phyloP scores from a whole-genome alignment of 2,797 vertebrate species.

The Oreochromis grahami region DNA sequence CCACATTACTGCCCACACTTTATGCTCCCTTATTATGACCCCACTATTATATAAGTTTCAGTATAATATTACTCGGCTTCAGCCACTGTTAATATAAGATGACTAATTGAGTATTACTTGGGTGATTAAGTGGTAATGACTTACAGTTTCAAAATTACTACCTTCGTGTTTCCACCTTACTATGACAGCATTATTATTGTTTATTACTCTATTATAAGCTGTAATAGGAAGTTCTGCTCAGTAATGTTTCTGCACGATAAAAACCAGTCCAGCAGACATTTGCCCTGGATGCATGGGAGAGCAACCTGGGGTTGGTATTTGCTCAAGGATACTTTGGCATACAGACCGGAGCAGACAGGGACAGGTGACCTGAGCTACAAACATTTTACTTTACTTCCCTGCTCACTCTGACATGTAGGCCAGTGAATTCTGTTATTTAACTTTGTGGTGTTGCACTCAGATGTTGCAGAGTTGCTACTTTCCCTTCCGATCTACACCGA shows the following conservation, averaged over 20 bases:
- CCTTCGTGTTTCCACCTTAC: not conserved
- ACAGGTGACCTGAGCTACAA: not conserved
- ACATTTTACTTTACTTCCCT: not conserved
- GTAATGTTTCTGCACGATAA: not conserved
- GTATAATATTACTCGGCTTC: not conserved
- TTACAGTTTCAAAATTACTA: not conserved
- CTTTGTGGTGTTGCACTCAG: not conserved
- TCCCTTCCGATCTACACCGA: not conserved
- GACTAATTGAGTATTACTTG: not conserved
- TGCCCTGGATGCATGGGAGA: not conserved
- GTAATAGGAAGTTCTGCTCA: not conserved
- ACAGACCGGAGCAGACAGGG: not conserved
- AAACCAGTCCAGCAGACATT: not conserved
- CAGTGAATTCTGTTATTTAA: not conserved
- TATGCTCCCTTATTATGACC: not conserved
- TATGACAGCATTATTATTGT: fast-evolving
- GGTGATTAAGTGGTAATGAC: not conserved
- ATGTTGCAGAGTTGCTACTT: not conserved
- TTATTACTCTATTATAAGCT: not conserved
- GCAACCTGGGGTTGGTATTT: not conserved
- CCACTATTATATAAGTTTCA: not conserved
- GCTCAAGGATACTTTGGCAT: not conserved
- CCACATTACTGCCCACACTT: not conserved
- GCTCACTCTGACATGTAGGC: not conserved
- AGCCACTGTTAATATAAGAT: not conserved